These are phyloP conservation scores for Zeugodacus cucurbitae DNA, from an alignment of 1,140 invertebrate species.

Conservation along the genomic window DNA sequence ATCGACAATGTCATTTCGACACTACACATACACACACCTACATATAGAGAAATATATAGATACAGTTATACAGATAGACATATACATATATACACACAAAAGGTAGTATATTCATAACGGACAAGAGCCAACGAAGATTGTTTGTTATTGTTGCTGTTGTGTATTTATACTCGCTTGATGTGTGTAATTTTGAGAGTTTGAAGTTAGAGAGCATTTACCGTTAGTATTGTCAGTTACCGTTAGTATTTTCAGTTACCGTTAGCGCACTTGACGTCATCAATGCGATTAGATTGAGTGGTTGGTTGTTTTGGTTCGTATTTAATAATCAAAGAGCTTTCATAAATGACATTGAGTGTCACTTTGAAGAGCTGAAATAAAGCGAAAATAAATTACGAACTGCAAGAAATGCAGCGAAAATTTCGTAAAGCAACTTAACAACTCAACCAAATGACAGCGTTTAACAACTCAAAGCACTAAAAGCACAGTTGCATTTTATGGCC, in stretches of 20 bases:
- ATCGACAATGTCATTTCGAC: conserved; percentile 22
- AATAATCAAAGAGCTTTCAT: neutral
- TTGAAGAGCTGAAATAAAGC: neutral
- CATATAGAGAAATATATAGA: neutral
- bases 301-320: neutral
- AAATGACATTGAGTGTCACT: neutral
- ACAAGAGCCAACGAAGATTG: neutral
- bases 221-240: no score
- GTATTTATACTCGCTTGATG: neutral
- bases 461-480: neutral
- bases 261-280: neutral
- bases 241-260: no score
- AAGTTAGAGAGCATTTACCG: neutral
- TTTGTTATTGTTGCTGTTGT: neutral
- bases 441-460: neutral
- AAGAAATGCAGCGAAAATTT: neutral
- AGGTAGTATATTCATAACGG: neutral
- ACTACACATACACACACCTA: neutral
- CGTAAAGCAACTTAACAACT: neutral
- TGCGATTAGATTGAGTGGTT: neutral
- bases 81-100: neutral
- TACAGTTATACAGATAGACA: neutral
- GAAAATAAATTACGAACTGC: neutral
- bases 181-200: neutral
- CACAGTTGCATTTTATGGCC: neutral